Evolutionary conservation across 2,888 invertebrate species (phyloP).

Genomic region (Euphydryas editha): DNA sequence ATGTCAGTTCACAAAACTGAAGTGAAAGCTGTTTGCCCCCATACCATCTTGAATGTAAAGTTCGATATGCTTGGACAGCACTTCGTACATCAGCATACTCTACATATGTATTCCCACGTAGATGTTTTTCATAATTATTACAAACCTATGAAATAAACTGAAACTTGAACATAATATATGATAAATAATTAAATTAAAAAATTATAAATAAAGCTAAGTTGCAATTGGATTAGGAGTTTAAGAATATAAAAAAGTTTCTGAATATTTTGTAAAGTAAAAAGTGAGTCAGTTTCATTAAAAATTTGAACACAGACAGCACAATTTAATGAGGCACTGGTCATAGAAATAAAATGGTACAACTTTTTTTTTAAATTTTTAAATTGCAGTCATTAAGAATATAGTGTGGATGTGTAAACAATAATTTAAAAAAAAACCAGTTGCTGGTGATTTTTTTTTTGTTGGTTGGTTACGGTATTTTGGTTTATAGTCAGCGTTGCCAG

Average conservation of each 20-base stretch:
- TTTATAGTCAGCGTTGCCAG: no score
- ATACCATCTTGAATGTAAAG: conserved; percentile 93
- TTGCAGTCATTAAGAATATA: no score
- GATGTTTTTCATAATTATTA: conserved; percentile 92
- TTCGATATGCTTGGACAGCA: conserved; percentile 89
- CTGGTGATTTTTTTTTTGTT: no score
- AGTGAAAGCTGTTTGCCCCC: conserved; percentile 92
- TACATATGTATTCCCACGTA: conserved; percentile 95
- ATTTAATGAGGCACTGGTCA: no score
- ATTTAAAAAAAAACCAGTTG: no score
- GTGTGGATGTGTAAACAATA: no score
- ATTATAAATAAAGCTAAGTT: neutral
- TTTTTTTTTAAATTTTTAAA: no score
- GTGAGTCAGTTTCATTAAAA: no score
- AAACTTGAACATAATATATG: neutral
- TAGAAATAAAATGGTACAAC: no score
- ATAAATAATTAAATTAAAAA: neutral
- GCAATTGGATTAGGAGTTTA: neutral
- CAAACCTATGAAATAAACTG: conserved; percentile 78
- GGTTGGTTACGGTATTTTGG: no score
- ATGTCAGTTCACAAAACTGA: conserved; percentile 89
- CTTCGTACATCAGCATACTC: conserved; percentile 86
- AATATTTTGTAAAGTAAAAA: neutral
- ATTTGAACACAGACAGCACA: no score
- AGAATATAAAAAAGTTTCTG: neutral